phyloP scores from a whole-genome alignment of 1,140 invertebrate genomes.

The Drosophila murphyi region DNA sequence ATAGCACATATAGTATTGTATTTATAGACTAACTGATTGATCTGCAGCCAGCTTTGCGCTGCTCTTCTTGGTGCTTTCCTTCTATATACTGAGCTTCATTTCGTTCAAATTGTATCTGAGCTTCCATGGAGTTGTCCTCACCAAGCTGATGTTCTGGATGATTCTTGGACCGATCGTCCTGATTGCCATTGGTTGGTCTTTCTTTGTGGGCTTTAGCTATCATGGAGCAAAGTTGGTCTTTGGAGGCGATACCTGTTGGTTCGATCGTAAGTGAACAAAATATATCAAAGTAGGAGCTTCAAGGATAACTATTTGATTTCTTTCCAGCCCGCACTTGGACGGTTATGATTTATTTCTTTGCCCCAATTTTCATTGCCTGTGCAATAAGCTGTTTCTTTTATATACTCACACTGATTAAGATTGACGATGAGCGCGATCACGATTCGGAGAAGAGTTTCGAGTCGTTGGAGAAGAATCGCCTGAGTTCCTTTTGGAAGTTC shows the following conservation, averaged over 20 bases:
- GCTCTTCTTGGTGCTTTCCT: slow-evolving; percentile 70
- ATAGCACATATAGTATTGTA: not conserved
- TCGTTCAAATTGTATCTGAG: slow-evolving; percentile 77
- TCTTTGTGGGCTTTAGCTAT: slow-evolving; percentile 62
- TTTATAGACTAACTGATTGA: not conserved
- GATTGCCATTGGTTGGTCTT: slow-evolving; percentile 70
- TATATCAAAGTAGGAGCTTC: not conserved
- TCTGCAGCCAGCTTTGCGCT: slow-evolving; percentile 62
- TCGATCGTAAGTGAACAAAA: slow-evolving; percentile 67
- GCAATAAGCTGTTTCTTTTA: slow-evolving; percentile 71
- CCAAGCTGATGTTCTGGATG: slow-evolving; percentile 79
- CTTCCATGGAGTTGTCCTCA: slow-evolving; percentile 74
- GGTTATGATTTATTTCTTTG: slow-evolving; percentile 74
- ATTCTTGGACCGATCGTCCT: slow-evolving; percentile 71
- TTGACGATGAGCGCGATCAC: slow-evolving; percentile 55
- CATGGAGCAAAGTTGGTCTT: slow-evolving; percentile 59
- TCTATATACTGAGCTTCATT: slow-evolving; percentile 77
- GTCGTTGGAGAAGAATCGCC: slow-evolving; percentile 65
- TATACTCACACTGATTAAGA: slow-evolving; percentile 65
- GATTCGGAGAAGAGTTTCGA: slow-evolving; percentile 66
- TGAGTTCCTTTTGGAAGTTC: slow-evolving; percentile 80
- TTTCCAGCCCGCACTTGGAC: slow-evolving; percentile 71
- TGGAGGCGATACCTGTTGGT: slow-evolving; percentile 78
- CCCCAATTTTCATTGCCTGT: slow-evolving; percentile 70
- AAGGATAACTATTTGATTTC: not conserved